Conservation (phyloP, 2,888 invertebrate species). For the Andricus quercusramuli region DNA sequence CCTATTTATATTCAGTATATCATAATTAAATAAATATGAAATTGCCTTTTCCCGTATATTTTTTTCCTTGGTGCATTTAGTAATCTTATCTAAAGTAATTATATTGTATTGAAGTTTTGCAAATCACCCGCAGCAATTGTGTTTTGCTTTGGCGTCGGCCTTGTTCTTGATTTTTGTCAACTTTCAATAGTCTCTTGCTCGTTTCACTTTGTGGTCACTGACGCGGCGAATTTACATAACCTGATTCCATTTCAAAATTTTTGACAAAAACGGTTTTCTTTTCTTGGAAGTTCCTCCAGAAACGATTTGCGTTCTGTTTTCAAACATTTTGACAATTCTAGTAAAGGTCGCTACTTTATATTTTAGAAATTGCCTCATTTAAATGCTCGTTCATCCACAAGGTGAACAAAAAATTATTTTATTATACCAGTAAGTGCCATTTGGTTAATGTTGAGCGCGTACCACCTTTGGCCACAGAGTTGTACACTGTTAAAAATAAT, state of each 20-base stretch:
- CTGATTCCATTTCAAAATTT: constrained; percentile 45
- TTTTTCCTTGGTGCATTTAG: not conserved
- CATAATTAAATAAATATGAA: not conserved
- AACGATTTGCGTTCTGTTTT: not conserved
- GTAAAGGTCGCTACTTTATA: not conserved
- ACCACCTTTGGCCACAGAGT: not conserved
- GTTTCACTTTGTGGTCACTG: constrained; percentile 20
- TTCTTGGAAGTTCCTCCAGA: not conserved
- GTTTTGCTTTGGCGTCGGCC: constrained; percentile 41
- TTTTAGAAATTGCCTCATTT: not conserved
- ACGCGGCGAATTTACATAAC: constrained; percentile 50
- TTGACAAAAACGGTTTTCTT: not conserved
- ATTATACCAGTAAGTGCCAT: not conserved
- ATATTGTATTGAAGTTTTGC: not conserved
- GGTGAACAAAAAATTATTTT: not conserved
- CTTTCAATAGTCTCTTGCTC: constrained; percentile 22
- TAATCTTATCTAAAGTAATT: not conserved
- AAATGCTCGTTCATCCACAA: constrained; percentile 2
- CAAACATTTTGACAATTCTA: not conserved
- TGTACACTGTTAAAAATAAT: too few relatives aligned
- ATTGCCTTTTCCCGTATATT: not conserved
- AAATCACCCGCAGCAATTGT: not conserved
- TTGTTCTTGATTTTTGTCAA: constrained; percentile 57
- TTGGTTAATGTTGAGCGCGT: not conserved
- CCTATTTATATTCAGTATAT: too few relatives aligned